Base-by-base conservation (phyloP, 2,113 vertebrate genomes). In the Osmerus eperlanus region DNA sequence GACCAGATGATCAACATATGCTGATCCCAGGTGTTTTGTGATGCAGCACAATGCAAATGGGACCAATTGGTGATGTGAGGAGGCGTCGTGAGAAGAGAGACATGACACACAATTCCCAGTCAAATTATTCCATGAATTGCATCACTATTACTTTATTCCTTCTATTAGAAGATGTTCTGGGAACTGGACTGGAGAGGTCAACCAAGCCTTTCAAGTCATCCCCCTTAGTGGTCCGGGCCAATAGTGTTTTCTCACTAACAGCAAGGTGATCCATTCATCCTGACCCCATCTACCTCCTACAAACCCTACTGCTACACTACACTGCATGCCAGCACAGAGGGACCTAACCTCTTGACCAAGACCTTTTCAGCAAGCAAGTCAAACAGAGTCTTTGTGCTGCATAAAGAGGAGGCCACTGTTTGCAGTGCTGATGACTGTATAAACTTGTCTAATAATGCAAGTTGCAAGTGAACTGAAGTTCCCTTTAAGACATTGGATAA, bases 261-360 rank as follows among this genome's bases (percentile, higher is more conserved):
- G 77, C 87, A 87, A 88, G 86, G 89, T 89, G 87, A 88, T 85
- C 83, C 84, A 89, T 89, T 88, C 78, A 86, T 88, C 83, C 83
- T 83, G 58, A 32, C 83, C 82, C 80, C 83, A 78, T 72, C 23
- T 3, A 52, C 15, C 19, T 16, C 55, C 58, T 11, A 36, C 73
- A 59, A 71, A 32, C 78, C 74, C 68, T 74, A 72, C 54, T 21
- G 21, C 21, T 21, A 21, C 55, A 54, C 73, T 78, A 65, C 74
- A 64, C 61, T 54, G 75, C n/a, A 65, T 51, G 51, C 73, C 70
- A 55, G 14, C 66, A 65, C 52, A 18, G 66, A 85, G 66, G 72
- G 83, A 80, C 83, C 78, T 25, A 75, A 72, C 78, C 75, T 82
- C 72, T 75, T 80, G 84, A 79, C 86, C 89, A 86, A 84, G 86